These are phyloP conservation scores for Tubulanus polymorphus DNA, from an alignment of 2,888 invertebrate genomes.

Conservation along the genomic window DNA sequence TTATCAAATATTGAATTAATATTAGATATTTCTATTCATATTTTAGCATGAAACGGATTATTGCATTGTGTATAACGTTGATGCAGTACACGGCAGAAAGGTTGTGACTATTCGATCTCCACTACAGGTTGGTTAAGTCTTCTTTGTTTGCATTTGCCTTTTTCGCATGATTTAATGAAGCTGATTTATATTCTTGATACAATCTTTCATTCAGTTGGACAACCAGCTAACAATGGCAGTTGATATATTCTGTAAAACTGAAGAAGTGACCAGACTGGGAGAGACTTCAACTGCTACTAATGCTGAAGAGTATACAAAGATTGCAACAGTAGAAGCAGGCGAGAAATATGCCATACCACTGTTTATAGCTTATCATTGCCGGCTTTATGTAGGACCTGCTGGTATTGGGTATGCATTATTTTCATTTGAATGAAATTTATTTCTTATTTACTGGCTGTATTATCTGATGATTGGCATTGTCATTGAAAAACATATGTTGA, in stretches of 20 bases:
- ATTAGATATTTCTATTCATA: neutral
- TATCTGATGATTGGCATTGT: no score
- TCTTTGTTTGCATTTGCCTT: neutral
- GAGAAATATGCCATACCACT: conserved; percentile 73
- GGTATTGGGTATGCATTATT: conserved; percentile 62
- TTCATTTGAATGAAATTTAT: no score
- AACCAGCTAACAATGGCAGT: conserved; percentile 75
- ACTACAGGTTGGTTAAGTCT: conserved; percentile 61
- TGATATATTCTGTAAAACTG: conserved; percentile 71
- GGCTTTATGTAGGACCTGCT: conserved; percentile 69
- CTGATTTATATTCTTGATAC: neutral
- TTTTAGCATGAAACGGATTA: conserved; percentile 60
- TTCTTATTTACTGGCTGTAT: no score
- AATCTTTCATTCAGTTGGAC: conserved; percentile 29
- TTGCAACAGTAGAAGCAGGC: conserved; percentile 70
- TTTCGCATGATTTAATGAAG: no score
- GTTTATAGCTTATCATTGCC: conserved; percentile 76
- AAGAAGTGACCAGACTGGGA: conserved; percentile 60
- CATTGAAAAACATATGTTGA: neutral
- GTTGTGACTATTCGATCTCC: conserved; percentile 70
- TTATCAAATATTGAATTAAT: neutral
- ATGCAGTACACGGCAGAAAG: conserved; percentile 61
- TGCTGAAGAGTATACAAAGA: conserved; percentile 67
- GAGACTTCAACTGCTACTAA: conserved; percentile 19
- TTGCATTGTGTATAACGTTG: conserved; percentile 68